Evolutionary conservation across 2,797 vertebrate genomes (phyloP), one percentile per base, ranked within the genome.

Genomic region (Gymnothorax reevesii): DNA sequence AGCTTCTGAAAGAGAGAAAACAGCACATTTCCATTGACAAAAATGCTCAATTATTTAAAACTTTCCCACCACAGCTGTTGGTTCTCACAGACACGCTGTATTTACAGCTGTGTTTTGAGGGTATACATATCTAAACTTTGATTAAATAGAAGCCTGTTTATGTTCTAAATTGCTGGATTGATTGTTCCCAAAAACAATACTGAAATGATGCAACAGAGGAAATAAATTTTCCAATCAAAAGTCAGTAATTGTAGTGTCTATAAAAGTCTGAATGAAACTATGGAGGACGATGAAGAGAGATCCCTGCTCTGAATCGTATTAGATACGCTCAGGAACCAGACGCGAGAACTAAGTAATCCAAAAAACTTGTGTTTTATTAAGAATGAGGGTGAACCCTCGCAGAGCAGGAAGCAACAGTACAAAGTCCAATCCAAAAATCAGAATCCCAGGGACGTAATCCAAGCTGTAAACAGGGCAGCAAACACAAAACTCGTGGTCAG

Each of bases 31-130:
- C 82, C 20, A 52, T 84, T 25, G 22, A 84, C n/a, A 42, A 42
- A 55, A 87, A 33, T 87, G 91, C 90, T 87, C 90, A 86, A 88
- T 92, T 88, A 83, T 85, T 93, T 91, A 91, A 89, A 75, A 87
- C 89, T 92, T 87, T 90, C 85, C 87, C 88, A 86, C 82, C 64
- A 12, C 57, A 59, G 71, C 82, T 88, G 66, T 88, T 88, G 49
- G 85, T 89, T 86, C 52, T 49, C 90, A 69, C 85, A 86, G 88
- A 87, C 52, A 42, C 2, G 33, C 33, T 1, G 84, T 52, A 85
- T 15, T 25, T 83, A 49, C 33, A 49, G 49, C 13, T 49, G 22
- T 64, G 42, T 25, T 6, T 85, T 77, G 7, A 57, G 22, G 42
- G 84, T 75, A 71, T 20, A 85, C 69, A 25, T 12, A 88, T 89